Evolutionary conservation across 2,888 invertebrate genomes (phyloP).

Genomic region (Allolobophora icterica): DNA sequence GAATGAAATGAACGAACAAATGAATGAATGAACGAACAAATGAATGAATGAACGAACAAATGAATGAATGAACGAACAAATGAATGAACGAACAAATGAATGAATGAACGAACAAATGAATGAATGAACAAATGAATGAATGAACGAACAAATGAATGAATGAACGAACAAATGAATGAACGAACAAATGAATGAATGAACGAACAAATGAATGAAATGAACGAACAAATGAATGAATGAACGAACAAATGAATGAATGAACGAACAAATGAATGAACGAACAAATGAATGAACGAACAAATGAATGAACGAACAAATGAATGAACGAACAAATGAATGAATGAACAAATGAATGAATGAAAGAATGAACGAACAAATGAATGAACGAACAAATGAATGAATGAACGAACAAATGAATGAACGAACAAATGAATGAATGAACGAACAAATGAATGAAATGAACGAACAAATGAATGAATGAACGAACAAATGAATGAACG

Average conservation of each 20-base stretch:
- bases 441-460: background rate
- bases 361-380: background rate
- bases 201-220: background rate
- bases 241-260: background rate
- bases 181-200: background rate
- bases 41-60: background rate
- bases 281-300: background rate
- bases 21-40: background rate
- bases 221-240: background rate
- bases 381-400: background rate
- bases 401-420: background rate
- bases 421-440: conserved; percentile 1
- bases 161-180: background rate
- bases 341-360: background rate
- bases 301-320: background rate
- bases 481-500: background rate
- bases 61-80: background rate
- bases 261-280: background rate
- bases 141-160: background rate
- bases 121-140: background rate
- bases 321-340: background rate
- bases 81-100: background rate
- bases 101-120: background rate
- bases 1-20: background rate
- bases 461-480: background rate